Evolutionary conservation across 2,113 vertebrate genomes (phyloP).

Genomic region (Oreochromis tanganicae): DNA sequence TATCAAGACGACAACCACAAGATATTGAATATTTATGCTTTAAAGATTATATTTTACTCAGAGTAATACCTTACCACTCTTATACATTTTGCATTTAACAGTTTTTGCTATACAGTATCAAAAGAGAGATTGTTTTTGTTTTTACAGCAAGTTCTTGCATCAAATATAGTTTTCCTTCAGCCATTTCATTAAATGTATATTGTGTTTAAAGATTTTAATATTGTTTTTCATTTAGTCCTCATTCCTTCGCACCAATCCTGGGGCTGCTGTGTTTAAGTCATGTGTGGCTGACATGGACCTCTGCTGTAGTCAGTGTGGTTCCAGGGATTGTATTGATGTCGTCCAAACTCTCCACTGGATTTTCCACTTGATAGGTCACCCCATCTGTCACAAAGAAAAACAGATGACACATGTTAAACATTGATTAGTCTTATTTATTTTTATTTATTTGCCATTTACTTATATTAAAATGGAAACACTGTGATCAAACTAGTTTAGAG

Average conservation of each 20-base stretch:
- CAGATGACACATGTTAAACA: background rate
- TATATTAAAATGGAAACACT: background rate
- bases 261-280: background rate
- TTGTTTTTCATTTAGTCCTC: background rate
- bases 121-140: background rate
- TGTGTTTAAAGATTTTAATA: background rate
- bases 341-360: constrained; percentile 39
- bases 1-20: background rate
- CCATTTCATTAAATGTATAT: background rate
- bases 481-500: background rate
- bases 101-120: background rate
- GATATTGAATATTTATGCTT: background rate
- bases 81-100: background rate
- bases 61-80: background rate
- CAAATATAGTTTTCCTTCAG: background rate
- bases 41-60: background rate
- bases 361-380: constrained; percentile 34
- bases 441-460: background rate
- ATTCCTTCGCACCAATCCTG: background rate
- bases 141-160: background rate
- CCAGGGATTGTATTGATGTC: constrained; percentile 17
- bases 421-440: background rate
- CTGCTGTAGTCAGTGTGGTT: background rate
- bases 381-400: constrained; percentile 9
- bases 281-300: background rate